Evolutionary conservation across 2,113 vertebrate species (phyloP).

Genomic region (Psilopsiagon aymara): DNA sequence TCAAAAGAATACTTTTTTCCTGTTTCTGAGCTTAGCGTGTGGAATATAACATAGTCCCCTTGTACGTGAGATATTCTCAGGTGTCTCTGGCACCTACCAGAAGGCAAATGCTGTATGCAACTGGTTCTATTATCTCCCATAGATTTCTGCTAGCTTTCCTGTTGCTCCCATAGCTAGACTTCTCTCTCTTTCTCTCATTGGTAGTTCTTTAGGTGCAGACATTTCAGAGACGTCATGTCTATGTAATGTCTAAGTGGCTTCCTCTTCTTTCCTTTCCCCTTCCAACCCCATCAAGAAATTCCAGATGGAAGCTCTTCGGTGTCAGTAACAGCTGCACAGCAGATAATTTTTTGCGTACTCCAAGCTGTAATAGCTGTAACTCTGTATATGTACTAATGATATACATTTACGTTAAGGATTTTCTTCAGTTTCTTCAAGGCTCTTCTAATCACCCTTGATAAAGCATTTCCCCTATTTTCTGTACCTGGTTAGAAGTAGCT

Average conservation of each 20-base stretch:
- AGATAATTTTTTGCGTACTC: slow-evolving; percentile 16
- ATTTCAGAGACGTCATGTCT: neutral
- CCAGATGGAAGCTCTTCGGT: slow-evolving; percentile 36
- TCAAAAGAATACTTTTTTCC: neutral
- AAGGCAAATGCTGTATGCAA: neutral
- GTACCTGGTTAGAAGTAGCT: slow-evolving; percentile 1
- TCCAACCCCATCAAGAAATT: slow-evolving; percentile 12
- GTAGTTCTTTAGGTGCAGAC: neutral
- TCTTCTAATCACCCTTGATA: neutral
- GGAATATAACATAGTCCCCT: neutral
- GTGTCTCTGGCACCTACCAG: neutral
- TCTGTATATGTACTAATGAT: neutral
- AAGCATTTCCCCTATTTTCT: slow-evolving; percentile 4
- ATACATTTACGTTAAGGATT: neutral
- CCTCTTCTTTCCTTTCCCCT: slow-evolving; percentile 15
- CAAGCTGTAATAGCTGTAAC: neutral
- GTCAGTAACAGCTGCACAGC: slow-evolving; percentile 47
- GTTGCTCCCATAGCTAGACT: neutral
- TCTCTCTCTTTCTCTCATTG: neutral
- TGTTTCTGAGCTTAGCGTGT: neutral
- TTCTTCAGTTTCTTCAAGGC: neutral
- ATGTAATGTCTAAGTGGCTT: slow-evolving; percentile 32
- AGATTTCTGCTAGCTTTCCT: neutral
- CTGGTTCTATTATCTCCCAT: neutral
- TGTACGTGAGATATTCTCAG: neutral